Evolutionary conservation across 2,113 vertebrate genomes (phyloP), one percentile per base, ranked within the genome.

Genomic region (Odontophorus gujanensis): DNA sequence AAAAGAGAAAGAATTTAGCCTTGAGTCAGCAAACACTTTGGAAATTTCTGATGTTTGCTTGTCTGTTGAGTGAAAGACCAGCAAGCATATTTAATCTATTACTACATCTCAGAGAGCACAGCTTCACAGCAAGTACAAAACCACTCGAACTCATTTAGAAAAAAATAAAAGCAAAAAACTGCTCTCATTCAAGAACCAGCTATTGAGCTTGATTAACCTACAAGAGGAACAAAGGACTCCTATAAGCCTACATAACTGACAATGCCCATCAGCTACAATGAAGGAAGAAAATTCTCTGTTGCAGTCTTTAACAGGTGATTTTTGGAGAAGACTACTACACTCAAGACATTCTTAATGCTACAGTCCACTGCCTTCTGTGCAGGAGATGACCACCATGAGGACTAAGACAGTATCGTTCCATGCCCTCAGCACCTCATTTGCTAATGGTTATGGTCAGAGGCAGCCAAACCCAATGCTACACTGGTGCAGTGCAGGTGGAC

Each of bases 81-180:
- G 13, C 14, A 40, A 61, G 65, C 9, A 28, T 3, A 78, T 36
- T 62, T 86, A 45, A 47, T n/a, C 9, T 34, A 63, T 9, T 24
- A 40, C 36, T 50, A 8, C 15, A 78, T 51, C 48, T 63, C 62
- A 57, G 55, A 75, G 79, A 89, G n/a, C 20, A 73, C 8, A 14
- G 24, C 43, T n/a, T 90, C 50, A 40, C 25, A 84, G 19, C 15
- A 72, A 57, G 57, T 79, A 24, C 62, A 75, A 61, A 89, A 90
- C 58, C 14, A 82, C 2, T 55, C 0, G 0, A 21, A 74, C 81
- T 88, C 34, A 48, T 77, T 84, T n/a, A 76, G 66, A 85, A 72
- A 21, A 84, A 84, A 93, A 92, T 61, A 89, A 67, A 94, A 55
- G 3, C 65, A 38, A 86, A 78, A 58, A 89, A 74, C 51, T 65